Conservation (phyloP, 1,140 invertebrate species). For the Scaptomyza pallida region DNA sequence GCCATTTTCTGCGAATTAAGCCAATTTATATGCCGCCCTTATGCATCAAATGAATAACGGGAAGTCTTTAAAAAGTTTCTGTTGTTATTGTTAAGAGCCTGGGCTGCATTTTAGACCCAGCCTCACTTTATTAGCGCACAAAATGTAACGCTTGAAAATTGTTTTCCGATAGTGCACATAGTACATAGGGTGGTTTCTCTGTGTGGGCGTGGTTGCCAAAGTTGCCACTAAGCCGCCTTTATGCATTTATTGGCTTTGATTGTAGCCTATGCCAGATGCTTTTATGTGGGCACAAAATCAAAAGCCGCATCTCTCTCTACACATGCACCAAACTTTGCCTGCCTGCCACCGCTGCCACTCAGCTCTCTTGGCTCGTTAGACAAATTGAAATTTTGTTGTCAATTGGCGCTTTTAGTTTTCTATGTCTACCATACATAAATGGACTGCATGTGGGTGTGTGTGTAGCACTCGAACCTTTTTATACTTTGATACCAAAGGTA, state of each 20-base stretch:
- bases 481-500: too few relatives aligned
- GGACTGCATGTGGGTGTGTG: background rate
- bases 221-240: conserved; percentile 71
- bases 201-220: conserved; percentile 21
- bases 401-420: conserved; percentile 64
- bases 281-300: conserved; percentile 36
- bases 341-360: conserved; percentile 23
- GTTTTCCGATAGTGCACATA: conserved; percentile 58
- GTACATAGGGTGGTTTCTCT: background rate
- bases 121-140: conserved; percentile 69
- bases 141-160: conserved; percentile 63
- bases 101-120: background rate
- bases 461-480: conserved; percentile 5
- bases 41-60: conserved; percentile 60
- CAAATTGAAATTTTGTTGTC: conserved; percentile 80
- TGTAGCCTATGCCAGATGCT: conserved; percentile 47
- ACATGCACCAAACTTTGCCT: conserved; percentile 59
- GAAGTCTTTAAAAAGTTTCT: conserved; percentile 58
- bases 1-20: conserved; percentile 79
- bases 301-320: background rate
- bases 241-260: conserved; percentile 80
- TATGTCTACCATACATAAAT: background rate
- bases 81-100: too few relatives aligned
- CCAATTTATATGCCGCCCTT: conserved; percentile 64
- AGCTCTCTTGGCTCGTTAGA: conserved; percentile 79